Conservation (phyloP, 2,888 invertebrate genomes). For the Crepidodera aurea region DNA sequence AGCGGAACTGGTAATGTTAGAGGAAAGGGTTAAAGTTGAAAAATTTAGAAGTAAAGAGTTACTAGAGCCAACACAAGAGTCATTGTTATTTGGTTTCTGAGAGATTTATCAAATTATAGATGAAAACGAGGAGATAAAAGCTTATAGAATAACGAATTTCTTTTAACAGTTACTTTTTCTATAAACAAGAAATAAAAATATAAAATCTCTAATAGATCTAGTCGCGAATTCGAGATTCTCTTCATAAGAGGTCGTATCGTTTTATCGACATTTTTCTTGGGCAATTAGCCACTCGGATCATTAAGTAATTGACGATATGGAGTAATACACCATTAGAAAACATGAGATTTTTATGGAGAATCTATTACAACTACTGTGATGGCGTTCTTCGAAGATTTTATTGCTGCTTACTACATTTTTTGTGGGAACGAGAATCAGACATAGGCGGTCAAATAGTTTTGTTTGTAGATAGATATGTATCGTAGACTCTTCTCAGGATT, state of each 20-base stretch:
- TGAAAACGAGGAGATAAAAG: too few species aligned
- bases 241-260: slow-evolving; percentile 1
- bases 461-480: too few species aligned
- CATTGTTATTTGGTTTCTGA: too few species aligned
- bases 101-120: too few species aligned
- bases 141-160: too few species aligned
- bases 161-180: too few species aligned
- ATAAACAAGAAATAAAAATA: not conserved
- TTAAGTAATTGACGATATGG: slow-evolving; percentile 15
- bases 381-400: not conserved
- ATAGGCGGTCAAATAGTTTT: too few species aligned
- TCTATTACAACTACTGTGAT: slow-evolving; percentile 2
- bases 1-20: too few species aligned
- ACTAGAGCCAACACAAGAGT: too few species aligned
- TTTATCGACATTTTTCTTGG: slow-evolving; percentile 4
- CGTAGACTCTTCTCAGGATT: too few species aligned
- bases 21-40: too few species aligned
- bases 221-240: slow-evolving; percentile 1
- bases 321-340: slow-evolving; percentile 7
- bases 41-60: too few species aligned
- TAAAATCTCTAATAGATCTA: slow-evolving; percentile 4
- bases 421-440: not conserved
- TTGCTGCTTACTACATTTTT: not conserved
- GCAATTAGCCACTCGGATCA: slow-evolving; percentile 6
- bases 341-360: slow-evolving; percentile 5